These are phyloP conservation scores for Chroicocephalus ridibundus DNA, from an alignment of 2,113 vertebrate genomes.

Conservation along the genomic window DNA sequence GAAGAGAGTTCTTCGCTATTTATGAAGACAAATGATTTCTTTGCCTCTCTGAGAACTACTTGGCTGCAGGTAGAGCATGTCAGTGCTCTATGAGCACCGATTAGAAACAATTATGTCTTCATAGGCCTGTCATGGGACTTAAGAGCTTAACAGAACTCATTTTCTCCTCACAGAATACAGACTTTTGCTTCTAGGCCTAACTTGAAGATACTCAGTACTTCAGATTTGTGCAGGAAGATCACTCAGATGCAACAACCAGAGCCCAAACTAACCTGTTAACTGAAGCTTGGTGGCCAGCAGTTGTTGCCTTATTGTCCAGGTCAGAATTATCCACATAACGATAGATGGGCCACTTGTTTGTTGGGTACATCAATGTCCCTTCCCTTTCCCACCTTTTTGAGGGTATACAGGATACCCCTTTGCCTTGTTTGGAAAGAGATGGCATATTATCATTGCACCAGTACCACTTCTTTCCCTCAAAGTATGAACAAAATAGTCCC, in stretches of 20 bases:
- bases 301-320: background rate
- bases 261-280: background rate
- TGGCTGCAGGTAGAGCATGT: background rate
- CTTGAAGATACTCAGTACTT: background rate
- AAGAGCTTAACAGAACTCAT: background rate
- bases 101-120: constrained; percentile 21
- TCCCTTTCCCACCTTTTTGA: background rate
- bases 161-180: background rate
- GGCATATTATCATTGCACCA: background rate
- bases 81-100: background rate
- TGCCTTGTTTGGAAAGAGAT: background rate
- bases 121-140: background rate
- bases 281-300: background rate
- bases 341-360: background rate
- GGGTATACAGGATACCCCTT: background rate
- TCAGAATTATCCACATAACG: background rate
- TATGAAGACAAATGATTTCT: background rate
- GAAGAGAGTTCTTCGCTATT: background rate
- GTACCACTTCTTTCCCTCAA: background rate
- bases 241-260: background rate
- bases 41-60: background rate
- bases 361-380: background rate
- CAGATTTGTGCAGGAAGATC: background rate
- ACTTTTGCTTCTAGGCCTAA: background rate
- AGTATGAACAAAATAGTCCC: background rate